Evolutionary conservation across 2,113 vertebrate species (phyloP).

Genomic region (Thalassoma bifasciatum): DNA sequence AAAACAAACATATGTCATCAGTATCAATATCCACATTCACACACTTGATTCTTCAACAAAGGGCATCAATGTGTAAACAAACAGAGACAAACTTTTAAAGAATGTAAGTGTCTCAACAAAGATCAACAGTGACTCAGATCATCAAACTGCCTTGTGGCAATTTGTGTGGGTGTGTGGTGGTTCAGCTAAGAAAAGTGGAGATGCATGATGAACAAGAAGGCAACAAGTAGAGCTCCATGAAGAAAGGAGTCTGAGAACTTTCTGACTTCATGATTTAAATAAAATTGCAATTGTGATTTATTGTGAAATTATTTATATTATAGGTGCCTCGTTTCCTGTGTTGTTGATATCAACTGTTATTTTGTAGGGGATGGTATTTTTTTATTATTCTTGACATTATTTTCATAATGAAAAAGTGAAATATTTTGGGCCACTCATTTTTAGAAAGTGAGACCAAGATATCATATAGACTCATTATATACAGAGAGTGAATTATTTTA

Average conservation of each 20-base stretch:
- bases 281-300: no score
- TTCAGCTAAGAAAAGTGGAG: neutral
- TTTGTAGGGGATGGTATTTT: no score
- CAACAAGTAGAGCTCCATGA: neutral
- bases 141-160: neutral
- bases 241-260: neutral
- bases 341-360: no score
- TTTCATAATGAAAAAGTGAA: no score
- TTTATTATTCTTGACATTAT: no score
- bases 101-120: constrained; percentile 9
- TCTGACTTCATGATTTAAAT: neutral
- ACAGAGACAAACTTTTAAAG: constrained; percentile 1
- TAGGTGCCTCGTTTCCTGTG: no score
- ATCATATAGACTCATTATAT: no score
- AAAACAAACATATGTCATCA: neutral
- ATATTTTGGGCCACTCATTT: no score
- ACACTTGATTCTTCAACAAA: neutral
- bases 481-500: no score
- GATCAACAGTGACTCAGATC: constrained; percentile 14
- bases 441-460: neutral
- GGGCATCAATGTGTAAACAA: neutral
- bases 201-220: neutral
- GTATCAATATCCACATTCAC: neutral
- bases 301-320: no score
- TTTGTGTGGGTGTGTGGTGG: neutral